Evolutionary conservation across 1,140 invertebrate species (phyloP).

Genomic region (Temnothorax longispinosus): DNA sequence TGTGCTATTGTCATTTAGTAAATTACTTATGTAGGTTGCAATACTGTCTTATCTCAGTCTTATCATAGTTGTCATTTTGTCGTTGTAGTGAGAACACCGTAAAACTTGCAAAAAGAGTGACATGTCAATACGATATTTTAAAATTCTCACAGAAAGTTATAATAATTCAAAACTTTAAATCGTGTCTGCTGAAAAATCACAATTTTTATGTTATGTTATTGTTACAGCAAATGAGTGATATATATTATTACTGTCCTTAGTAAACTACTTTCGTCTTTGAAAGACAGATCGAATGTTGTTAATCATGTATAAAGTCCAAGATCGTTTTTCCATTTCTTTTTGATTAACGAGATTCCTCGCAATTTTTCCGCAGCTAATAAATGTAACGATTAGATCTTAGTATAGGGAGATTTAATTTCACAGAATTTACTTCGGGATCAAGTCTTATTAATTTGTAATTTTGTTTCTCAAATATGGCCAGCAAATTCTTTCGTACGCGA

Average conservation of each 20-base stretch:
- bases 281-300: not conserved
- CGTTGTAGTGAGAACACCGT: too few species aligned
- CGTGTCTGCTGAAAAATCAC: too few species aligned
- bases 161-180: too few species aligned
- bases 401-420: not conserved
- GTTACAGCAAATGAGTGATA: not conserved
- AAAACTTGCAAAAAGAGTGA: too few species aligned
- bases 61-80: too few species aligned
- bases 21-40: too few species aligned
- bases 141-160: too few species aligned
- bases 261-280: not conserved
- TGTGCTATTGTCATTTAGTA: too few species aligned
- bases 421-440: not conserved
- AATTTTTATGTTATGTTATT: too few species aligned
- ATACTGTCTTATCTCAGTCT: too few species aligned
- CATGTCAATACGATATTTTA: too few species aligned
- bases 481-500: not conserved
- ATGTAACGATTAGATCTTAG: not conserved
- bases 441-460: not conserved
- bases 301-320: not conserved
- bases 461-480: not conserved
- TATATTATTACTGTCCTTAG: not conserved
- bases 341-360: not conserved
- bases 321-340: not conserved
- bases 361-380: not conserved